A percentile compares a stretch with the other conserved stretches of the same genome.
Conservation (phyloP, 1,140 invertebrate species). For the Euura saliciscinereae region DNA sequence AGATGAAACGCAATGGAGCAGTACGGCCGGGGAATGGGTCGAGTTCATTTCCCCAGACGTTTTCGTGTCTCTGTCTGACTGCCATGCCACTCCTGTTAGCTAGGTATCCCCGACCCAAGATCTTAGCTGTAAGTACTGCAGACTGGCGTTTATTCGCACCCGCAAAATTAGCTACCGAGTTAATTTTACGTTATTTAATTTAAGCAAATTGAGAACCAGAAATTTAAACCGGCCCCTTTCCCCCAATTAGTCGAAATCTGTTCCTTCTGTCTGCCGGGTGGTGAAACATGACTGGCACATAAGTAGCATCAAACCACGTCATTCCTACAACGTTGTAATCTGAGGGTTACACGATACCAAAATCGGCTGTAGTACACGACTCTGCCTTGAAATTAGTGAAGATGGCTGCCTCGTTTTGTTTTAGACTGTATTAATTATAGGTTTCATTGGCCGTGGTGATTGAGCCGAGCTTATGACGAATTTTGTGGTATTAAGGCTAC, state of each 20-base stretch:
- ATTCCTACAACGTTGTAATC: no score
- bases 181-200: slow-evolving; percentile 35
- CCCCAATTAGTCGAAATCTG: slow-evolving; percentile 2
- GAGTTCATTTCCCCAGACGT: slow-evolving; percentile 41
- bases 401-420: no score
- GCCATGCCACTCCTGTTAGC: slow-evolving; percentile 24
- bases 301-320: not conserved
- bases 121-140: not conserved
- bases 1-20: slow-evolving; percentile 34
- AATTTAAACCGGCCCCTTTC: slow-evolving; percentile 8
- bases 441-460: not conserved
- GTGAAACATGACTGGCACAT: not conserved
- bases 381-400: not conserved
- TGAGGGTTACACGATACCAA: not conserved
- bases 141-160: slow-evolving; percentile 8
- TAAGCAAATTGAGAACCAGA: slow-evolving; percentile 27
- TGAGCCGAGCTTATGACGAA: no score
- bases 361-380: not conserved
- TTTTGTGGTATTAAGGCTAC: no score
- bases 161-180: slow-evolving; percentile 31
- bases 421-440: no score
- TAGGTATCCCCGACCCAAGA: slow-evolving; percentile 18
- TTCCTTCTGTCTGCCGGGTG: not conserved
- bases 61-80: slow-evolving; percentile 30
- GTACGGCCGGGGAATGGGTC: slow-evolving; percentile 19